Evolutionary conservation across 2,797 vertebrate species (phyloP).

Genomic region (Cossypha heuglini): DNA sequence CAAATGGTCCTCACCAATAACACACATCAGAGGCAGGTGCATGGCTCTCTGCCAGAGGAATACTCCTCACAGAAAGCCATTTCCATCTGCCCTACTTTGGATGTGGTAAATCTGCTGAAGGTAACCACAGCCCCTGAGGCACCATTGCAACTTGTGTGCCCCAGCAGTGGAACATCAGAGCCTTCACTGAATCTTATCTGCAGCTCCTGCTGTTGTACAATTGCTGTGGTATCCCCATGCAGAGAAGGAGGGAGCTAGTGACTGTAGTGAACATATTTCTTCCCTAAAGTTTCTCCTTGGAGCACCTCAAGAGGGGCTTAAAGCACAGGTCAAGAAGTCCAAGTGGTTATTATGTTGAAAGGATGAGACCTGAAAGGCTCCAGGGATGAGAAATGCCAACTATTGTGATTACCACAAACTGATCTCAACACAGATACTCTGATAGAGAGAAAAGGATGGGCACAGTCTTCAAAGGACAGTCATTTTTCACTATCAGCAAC

Average conservation of each 20-base stretch:
- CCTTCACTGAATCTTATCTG: neutral
- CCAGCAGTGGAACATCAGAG: neutral
- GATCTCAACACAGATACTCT: neutral
- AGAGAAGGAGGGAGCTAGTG: neutral
- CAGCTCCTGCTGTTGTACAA: neutral
- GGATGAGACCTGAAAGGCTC: neutral
- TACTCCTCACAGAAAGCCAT: neutral
- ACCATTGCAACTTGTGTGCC: neutral
- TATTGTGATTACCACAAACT: neutral
- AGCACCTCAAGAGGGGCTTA: neutral
- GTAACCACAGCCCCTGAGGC: neutral
- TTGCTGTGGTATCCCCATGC: neutral
- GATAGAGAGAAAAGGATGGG: neutral
- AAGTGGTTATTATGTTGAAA: neutral
- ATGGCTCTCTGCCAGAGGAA: neutral
- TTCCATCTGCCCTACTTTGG: neutral
- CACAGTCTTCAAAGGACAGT: neutral
- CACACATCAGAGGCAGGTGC: neutral
- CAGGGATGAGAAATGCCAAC: neutral
- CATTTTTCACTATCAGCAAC: constrained; percentile 8
- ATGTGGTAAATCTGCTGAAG: neutral
- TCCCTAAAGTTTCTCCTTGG: neutral
- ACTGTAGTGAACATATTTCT: neutral
- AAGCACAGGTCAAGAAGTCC: constrained; percentile 1
- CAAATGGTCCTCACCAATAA: neutral